Percentiles rank a stretch among this genome's conserved stretches.
phyloP scores from a whole-genome alignment of 1,140 invertebrate species.

The Caenorhabditis brenneri region DNA sequence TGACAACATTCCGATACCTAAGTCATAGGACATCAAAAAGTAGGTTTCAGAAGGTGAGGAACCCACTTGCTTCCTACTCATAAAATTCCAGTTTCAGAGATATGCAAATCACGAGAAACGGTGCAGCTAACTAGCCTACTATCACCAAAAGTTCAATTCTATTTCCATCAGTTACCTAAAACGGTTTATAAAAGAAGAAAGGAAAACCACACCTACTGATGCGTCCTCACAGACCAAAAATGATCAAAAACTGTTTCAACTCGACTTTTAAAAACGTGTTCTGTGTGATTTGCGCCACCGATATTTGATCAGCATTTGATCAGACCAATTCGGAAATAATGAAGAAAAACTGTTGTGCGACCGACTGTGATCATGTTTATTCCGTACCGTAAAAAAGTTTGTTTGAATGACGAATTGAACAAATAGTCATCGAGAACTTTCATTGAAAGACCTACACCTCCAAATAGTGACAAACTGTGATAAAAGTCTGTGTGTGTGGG shows the following conservation, averaged over 20 bases:
- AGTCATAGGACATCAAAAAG: no score
- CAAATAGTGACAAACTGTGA: constrained; percentile 35
- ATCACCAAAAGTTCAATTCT: neutral
- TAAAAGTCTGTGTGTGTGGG: neutral
- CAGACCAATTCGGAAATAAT: constrained; percentile 32
- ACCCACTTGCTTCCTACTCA: no score
- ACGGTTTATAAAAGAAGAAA: neutral
- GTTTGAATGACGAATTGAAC: constrained; percentile 35
- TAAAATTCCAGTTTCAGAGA: no score
- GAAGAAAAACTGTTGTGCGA: constrained; percentile 10
- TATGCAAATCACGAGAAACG: no score
- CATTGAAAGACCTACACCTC: constrained; percentile 3
- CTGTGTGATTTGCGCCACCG: constrained; percentile 14
- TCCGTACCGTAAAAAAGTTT: neutral
- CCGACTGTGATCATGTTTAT: constrained; percentile 14
- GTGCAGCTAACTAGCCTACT: neutral
- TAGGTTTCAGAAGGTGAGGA: no score
- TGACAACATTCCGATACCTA: no score
- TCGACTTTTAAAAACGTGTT: constrained; percentile 40
- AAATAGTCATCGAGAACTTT: constrained; percentile 9
- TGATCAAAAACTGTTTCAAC: constrained; percentile 30
- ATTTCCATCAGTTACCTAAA: neutral
- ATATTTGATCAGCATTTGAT: constrained; percentile 25
- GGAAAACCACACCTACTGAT: neutral
- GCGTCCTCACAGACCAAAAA: constrained; percentile 5